These are phyloP conservation scores for Lamprotornis superbus DNA, from an alignment of 2,113 vertebrate species.

Conservation along the genomic window DNA sequence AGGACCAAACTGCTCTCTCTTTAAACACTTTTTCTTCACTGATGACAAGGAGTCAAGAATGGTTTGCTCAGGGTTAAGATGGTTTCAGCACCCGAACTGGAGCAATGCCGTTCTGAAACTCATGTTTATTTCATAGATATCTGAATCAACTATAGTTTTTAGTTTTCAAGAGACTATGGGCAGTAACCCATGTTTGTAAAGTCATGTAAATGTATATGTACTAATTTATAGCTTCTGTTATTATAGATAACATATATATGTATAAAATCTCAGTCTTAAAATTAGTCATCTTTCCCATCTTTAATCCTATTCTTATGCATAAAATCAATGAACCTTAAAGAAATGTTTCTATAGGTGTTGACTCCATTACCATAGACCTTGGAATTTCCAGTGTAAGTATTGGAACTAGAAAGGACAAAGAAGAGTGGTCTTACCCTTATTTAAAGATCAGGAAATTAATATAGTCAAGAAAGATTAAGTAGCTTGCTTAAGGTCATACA, in stretches of 20 bases:
- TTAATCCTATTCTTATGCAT: background rate
- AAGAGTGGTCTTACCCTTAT: background rate
- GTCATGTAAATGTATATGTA: background rate
- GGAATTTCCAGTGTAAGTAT: background rate
- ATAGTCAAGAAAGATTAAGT: background rate
- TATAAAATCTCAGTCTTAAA: background rate
- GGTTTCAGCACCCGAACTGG: background rate
- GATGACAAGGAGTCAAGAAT: background rate
- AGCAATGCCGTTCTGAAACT: background rate
- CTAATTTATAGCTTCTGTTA: background rate
- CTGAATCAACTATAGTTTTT: background rate
- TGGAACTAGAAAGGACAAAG: background rate
- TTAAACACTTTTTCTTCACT: background rate
- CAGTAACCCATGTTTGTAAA: background rate
- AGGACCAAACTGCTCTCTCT: background rate
- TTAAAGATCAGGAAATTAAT: background rate
- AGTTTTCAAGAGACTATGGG: background rate
- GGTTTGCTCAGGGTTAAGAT: background rate
- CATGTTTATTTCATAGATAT: background rate
- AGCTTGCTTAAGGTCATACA: background rate
- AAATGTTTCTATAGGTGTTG: background rate
- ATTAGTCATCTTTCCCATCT: background rate
- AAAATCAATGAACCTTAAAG: background rate
- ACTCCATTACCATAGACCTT: background rate
- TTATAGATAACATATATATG: background rate